Percentiles rank a stretch among this genome's conserved stretches.
Conservation (phyloP, 2,113 vertebrate species). For the Mus pahari region DNA sequence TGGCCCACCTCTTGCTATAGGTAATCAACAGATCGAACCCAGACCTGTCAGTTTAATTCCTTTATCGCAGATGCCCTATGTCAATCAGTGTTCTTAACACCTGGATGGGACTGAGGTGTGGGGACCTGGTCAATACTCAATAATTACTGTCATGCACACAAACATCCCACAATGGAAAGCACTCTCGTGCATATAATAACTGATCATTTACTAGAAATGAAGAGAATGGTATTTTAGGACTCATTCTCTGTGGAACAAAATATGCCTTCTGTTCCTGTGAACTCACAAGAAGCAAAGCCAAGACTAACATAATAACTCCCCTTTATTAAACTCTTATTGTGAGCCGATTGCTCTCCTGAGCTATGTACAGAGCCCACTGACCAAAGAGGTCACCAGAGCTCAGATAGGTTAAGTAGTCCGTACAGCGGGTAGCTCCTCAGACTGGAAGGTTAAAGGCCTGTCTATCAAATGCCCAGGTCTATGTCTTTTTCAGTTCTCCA, state of each 20-base stretch:
- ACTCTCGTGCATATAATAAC: not conserved
- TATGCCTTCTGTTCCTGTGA: not conserved
- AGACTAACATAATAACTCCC: not conserved
- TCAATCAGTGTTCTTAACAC: slow-evolving; percentile 42
- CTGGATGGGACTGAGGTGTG: not conserved
- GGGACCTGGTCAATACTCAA: not conserved
- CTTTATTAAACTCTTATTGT: not conserved
- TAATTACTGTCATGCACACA: not conserved
- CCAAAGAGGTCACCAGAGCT: not conserved
- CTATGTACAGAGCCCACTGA: not conserved
- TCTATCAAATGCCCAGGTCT: not conserved
- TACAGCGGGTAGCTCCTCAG: not conserved
- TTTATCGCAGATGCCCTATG: slow-evolving; percentile 36
- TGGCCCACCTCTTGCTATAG: not conserved
- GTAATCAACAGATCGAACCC: not conserved
- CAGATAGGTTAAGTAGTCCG: not conserved
- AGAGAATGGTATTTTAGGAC: slow-evolving; percentile 16
- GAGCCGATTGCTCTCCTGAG: not conserved
- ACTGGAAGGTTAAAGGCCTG: not conserved
- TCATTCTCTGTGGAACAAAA: slow-evolving; percentile 9
- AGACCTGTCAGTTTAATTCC: not conserved
- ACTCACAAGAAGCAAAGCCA: not conserved
- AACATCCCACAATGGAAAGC: not conserved
- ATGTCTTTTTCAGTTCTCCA: not conserved
- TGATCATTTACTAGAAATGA: slow-evolving; percentile 44